Base-by-base conservation (phyloP, 2,797 vertebrate species). In the Eospalax fontanierii region DNA sequence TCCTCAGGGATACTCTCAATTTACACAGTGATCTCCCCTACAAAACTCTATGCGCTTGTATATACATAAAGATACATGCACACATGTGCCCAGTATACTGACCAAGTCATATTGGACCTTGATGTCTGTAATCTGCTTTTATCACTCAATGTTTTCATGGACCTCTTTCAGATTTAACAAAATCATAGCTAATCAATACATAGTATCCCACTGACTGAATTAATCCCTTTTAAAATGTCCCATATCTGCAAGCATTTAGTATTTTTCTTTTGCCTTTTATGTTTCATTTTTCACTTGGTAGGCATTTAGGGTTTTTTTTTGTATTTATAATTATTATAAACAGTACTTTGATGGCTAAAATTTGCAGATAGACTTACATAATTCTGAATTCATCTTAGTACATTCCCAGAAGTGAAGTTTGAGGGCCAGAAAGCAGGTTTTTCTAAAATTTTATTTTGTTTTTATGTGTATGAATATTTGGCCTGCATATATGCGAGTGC, bases 251-350 rank as follows among this genome's bases (percentile, higher is more conserved):
- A 21, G 24, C 71, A 92, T 88, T 91, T 57, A 74, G 63, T 4
- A 35, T 85, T 85, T 68, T n/a, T n/a, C 33, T 11, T 38, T 85
- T 85, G 12, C 15, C 30, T 66, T 84, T 84, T 35, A 54, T 9
- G 16, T 28, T 75, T 15, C 28, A 19, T 28, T 59, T 87, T 84
- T 40, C 40, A 74, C 40, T 73, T 73, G 22, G 28, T 11, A 59
- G 26, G 40, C 38, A 73, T 22, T 68, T 71, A 59, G 35, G 82
- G 6, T 1, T 4, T 57, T 50, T 87, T 81, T 80, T 87, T 22
- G 59, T 75, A 50, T 59, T 88, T 70, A 6, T 75, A 70, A 61
- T 85, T 91, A 63, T 63, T 81, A 30, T n/a, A 50, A 93, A 93
- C 54, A 79, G 54, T 79, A 66, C 1, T 30, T 66, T 65, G 71